A percentile compares a stretch with the other conserved stretches of the same genome.
These are phyloP conservation scores for Andrena chrysosceles DNA, from an alignment of 2,888 invertebrate genomes.

Conservation along the genomic window DNA sequence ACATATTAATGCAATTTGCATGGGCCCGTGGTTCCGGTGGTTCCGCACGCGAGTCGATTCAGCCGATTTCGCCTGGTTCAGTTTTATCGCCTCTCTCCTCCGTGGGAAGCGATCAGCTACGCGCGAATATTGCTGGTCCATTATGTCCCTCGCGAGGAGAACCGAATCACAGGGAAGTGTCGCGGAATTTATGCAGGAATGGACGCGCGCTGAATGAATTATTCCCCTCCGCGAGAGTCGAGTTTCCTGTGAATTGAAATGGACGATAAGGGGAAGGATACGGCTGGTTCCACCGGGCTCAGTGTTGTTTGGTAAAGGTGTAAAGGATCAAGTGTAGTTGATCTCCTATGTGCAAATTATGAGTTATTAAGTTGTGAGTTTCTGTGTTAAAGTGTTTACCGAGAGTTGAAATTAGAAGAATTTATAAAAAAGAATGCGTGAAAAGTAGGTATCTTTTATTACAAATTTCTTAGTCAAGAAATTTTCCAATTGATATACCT, in stretches of 20 bases:
- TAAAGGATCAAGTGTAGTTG: no score
- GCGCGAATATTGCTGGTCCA: constrained; percentile 18
- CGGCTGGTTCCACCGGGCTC: no score
- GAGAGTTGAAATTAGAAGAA: no score
- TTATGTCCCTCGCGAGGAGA: constrained; percentile 24
- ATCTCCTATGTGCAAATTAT: no score
- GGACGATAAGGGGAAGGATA: no score
- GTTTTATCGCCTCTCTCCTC: constrained; percentile 61
- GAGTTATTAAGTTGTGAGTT: no score
- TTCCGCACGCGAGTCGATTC: constrained; percentile 63
- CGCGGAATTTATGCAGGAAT: constrained; percentile 24
- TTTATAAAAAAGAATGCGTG: no score
- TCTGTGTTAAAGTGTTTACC: no score
- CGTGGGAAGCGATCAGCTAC: constrained; percentile 1
- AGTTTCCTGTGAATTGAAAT: neutral
- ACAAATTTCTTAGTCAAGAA: no score
- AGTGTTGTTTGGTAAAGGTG: no score
- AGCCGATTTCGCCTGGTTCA: constrained; percentile 65
- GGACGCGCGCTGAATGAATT: neutral
- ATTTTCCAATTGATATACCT: no score
- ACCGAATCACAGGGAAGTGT: neutral
- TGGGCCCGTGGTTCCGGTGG: constrained; percentile 60
- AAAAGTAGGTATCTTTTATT: no score
- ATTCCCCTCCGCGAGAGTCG: neutral
- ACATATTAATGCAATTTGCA: constrained; percentile 81